These are phyloP conservation scores for Crepidodera aurea DNA, from an alignment of 2,888 invertebrate species.

Conservation along the genomic window DNA sequence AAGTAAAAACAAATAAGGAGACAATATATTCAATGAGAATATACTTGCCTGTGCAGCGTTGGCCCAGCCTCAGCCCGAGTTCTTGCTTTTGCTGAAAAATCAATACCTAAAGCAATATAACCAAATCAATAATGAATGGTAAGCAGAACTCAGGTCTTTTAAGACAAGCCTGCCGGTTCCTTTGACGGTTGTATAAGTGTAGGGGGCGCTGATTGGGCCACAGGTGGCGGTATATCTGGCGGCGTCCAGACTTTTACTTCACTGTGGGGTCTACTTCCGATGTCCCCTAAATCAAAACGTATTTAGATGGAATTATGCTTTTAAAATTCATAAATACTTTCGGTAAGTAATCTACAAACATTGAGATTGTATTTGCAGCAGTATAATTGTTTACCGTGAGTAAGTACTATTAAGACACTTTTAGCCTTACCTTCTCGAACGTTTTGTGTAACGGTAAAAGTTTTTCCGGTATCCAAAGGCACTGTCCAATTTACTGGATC, in stretches of 20 bases:
- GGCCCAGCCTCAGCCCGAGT: conserved; percentile 57
- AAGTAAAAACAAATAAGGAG: too few species aligned
- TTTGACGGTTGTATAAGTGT: conserved; percentile 69
- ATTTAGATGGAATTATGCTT: neutral
- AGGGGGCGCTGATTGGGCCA: conserved; percentile 74
- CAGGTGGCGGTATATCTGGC: conserved; percentile 69
- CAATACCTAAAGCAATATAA: conserved; percentile 62
- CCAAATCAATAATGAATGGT: conserved; percentile 58
- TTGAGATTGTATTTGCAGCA: too few species aligned
- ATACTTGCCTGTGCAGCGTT: conserved; percentile 57
- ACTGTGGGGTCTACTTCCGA: conserved; percentile 85
- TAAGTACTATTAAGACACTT: too few species aligned
- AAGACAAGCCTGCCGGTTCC: conserved; percentile 63
- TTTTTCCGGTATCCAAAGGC: conserved; percentile 91
- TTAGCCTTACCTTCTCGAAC: conserved; percentile 80
- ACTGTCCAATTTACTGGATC: conserved; percentile 97
- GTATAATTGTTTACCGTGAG: too few species aligned
- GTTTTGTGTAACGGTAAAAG: conserved; percentile 92
- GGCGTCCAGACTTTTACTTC: conserved; percentile 83
- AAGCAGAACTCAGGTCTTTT: conserved; percentile 60
- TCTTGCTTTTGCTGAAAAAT: conserved; percentile 59
- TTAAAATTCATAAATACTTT: too few species aligned
- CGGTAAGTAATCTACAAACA: too few species aligned
- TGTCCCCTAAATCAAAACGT: conserved; percentile 68
- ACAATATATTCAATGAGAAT: too few species aligned